These are phyloP conservation scores for Lepeophtheirus nordmannii DNA, from an alignment of 2,888 invertebrate genomes.

Conservation along the genomic window DNA sequence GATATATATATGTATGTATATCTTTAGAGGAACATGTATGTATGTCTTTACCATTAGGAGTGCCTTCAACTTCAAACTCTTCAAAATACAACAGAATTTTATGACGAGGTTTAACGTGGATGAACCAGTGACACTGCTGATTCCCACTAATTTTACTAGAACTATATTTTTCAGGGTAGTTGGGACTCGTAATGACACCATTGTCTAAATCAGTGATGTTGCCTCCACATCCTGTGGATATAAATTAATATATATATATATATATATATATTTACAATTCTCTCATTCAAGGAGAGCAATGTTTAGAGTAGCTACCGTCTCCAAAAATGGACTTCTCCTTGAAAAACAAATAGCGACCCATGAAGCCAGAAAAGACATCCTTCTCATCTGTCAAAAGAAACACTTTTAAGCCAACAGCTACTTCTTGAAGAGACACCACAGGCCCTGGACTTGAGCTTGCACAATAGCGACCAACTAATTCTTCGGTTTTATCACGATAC, in stretches of 20 bases:
- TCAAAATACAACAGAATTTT: slow-evolving; percentile 80
- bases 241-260: slow-evolving; percentile 11
- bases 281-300: slow-evolving; percentile 18
- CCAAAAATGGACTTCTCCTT: slow-evolving; percentile 70
- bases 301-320: slow-evolving; percentile 32
- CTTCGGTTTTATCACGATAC: slow-evolving; percentile 48
- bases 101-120: slow-evolving; percentile 68
- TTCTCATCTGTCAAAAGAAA: slow-evolving; percentile 72
- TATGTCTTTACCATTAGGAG: slow-evolving; percentile 49
- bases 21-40: too few species aligned
- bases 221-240: slow-evolving; percentile 63
- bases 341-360: slow-evolving; percentile 85
- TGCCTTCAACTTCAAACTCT: slow-evolving; percentile 82
- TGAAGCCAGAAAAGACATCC: slow-evolving; percentile 84
- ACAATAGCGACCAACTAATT: slow-evolving; percentile 80
- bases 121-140: slow-evolving; percentile 90
- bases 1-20: too few species aligned
- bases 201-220: slow-evolving; percentile 48
- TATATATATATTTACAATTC: not conserved
- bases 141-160: slow-evolving; percentile 59
- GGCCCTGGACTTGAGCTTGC: slow-evolving; percentile 81
- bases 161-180: slow-evolving; percentile 77
- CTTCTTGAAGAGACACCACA: slow-evolving; percentile 70
- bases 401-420: slow-evolving; percentile 65
- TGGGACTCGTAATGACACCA: slow-evolving; percentile 66